Conservation (phyloP, 1,140 invertebrate genomes). For the Ceratoteleas bidentatus region DNA sequence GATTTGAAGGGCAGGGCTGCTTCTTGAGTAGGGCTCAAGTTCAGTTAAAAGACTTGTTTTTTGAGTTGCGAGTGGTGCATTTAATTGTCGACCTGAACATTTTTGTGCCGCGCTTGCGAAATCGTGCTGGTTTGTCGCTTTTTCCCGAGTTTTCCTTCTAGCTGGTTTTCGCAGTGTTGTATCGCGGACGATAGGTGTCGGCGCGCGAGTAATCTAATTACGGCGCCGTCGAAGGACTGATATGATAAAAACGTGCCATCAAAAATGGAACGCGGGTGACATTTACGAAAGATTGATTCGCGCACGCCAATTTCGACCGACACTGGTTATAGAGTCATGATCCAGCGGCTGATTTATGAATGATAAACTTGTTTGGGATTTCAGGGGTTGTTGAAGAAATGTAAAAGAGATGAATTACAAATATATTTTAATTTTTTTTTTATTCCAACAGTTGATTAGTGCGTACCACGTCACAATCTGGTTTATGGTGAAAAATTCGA, state of each 20-base stretch:
- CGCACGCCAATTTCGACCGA: constrained; percentile 9
- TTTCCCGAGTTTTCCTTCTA: background rate
- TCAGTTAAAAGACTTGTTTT: no score
- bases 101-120: no score
- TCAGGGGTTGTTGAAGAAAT: background rate
- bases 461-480: no score
- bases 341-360: background rate
- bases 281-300: constrained; percentile 26
- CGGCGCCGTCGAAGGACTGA: background rate
- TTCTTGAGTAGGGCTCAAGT: no score
- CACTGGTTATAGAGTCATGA: constrained; percentile 26
- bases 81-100: no score
- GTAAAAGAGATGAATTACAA: background rate
- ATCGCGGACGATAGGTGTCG: constrained; percentile 11
- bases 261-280: constrained; percentile 21
- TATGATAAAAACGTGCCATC: constrained; percentile 4
- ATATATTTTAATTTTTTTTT: background rate
- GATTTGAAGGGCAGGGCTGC: no score
- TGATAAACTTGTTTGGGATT: constrained; percentile 17
- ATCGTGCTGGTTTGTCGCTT: background rate
- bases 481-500: background rate
- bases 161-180: background rate
- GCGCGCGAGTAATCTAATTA: constrained; percentile 15
- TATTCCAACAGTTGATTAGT: no score
- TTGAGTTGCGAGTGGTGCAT: no score